Base-by-base conservation (phyloP, 2,888 invertebrate genomes). In the Aricia artaxerxes region DNA sequence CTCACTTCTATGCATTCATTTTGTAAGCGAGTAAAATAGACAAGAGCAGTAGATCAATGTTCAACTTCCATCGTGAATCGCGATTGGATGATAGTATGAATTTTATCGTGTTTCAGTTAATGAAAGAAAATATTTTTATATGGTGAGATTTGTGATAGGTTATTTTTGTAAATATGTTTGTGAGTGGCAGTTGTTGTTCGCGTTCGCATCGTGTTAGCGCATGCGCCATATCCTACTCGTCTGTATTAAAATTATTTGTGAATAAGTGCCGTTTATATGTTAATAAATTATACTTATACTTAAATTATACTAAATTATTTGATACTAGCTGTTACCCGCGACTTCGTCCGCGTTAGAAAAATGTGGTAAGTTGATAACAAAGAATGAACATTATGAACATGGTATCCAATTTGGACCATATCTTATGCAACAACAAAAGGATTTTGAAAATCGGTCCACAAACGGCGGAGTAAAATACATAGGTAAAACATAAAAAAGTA, bases 261-360 rank as follows among this genome's bases (percentile, higher is more conserved):
- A 88, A 89, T 89, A 88, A 88, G 88, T 87, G 86, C 83, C 86
- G 84, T 88, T 88, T 87, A 85, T 86, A 90, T 89, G 87, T 88
- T 89, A 89, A 85, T 89, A 88, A 90, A 90, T 89, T 90, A 89
- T 90, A 89, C 87, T 89, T 87, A n/a, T n/a, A n/a, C n/a, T n/a
- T n/a, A n/a, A n/a, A n/a, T n/a, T n/a, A n/a, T n/a, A n/a, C n/a
- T n/a, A n/a, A n/a, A n/a, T n/a, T n/a, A n/a, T 40, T 40, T 40
- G 5, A 40, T 40, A 40, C 0, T 24, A 24, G 24, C 24, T 24
- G 24, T 24, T 24, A 24, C 24, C 24, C 24, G 24, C 24, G 24
- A 24, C 24, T 24, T 24, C 24, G 24, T 24, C 24, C 24, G 24
- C 24, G 24, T 24, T 24, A 24, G 0, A 24, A 24, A 24, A 24